Evolutionary conservation across 2,888 invertebrate genomes (phyloP), one percentile per base, ranked within the genome.

Genomic region (Marasmarcha lunaedactyla): DNA sequence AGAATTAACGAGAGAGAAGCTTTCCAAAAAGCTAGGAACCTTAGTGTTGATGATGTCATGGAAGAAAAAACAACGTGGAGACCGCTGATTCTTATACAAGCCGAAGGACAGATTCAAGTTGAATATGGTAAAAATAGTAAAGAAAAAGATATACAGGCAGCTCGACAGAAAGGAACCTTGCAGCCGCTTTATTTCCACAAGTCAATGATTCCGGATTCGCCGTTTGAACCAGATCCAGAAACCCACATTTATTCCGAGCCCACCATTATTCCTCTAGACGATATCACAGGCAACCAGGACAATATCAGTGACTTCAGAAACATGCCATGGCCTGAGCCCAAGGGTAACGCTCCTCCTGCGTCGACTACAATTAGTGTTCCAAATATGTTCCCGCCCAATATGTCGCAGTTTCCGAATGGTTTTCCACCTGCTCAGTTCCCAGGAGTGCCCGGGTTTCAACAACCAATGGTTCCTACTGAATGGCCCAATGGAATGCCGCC

Each of bases 221-320:
- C 96, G 0, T 85, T 89, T 14, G 97, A 97, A 74, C 94, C 97
- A 1, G 95, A 97, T 52, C 84, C 89, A 40, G 95, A 95, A 72
- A 89, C 89, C 12, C 90, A 92, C 54, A 85, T 87, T 30, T 88
- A 89, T 47, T 85, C 87, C 2, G 95, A 95, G 61, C 92, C 94
- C 1, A 89, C 90, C 44, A 84, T 87, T 12, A 96, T 97, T 70
- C 97, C 97, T 0, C 73, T 95, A 40, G 95, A 96, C 48, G 97
- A 97, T 76, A 87, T 91, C 3, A 90, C 92, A 0, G 94, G 93
- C 5, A 91, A 90, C 63, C 90, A 91, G 45, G 93, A 93, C 55
- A 90, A 89, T 46, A 85, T 91, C 12, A 91, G 90, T 57, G 93
- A 94, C 63, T 90, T 90, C 56, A 88, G 90, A 42, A 86, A 84